Percentiles rank a stretch among this genome's conserved stretches.
Evolutionary conservation across 1,140 invertebrate genomes (phyloP).

Genomic region (Pseudomyrmex pallidus): DNA sequence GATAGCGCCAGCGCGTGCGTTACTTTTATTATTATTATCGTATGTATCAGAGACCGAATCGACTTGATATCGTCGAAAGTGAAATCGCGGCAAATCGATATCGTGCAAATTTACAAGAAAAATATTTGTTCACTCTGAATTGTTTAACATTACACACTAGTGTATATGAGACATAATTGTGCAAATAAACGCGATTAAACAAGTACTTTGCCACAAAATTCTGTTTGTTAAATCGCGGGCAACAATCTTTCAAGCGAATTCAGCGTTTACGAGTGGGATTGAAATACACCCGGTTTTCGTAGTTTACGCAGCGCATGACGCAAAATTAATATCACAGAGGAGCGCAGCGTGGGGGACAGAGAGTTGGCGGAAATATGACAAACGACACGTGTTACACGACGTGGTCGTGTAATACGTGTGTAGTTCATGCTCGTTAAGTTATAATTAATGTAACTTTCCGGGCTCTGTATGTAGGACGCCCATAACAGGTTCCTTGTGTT

Average conservation of each 20-base stretch:
- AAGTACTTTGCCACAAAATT: conserved; percentile 15
- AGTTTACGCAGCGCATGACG: conserved; percentile 55
- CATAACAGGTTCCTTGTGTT: conserved; percentile 43
- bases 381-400: conserved; percentile 53
- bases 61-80: neutral
- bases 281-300: conserved; percentile 44
- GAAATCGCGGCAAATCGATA: neutral
- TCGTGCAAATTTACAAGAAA: neutral
- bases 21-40: too few relatives aligned
- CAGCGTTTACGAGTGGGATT: conserved; percentile 52
- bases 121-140: neutral
- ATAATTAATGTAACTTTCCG: conserved; percentile 62
- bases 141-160: neutral
- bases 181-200: conserved; percentile 10
- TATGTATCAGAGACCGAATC: neutral
- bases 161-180: neutral
- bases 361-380: conserved; percentile 53
- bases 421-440: conserved; percentile 61
- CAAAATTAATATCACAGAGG: conserved; percentile 42
- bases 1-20: neutral
- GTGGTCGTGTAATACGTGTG: conserved; percentile 59
- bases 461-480: conserved; percentile 21
- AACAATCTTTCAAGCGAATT: conserved; percentile 32
- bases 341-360: neutral
- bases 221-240: conserved; percentile 30